Evolutionary conservation across 2,113 vertebrate species (phyloP), one percentile per base, ranked within the genome.

Genomic region (Cricetomys ansorgei): DNA sequence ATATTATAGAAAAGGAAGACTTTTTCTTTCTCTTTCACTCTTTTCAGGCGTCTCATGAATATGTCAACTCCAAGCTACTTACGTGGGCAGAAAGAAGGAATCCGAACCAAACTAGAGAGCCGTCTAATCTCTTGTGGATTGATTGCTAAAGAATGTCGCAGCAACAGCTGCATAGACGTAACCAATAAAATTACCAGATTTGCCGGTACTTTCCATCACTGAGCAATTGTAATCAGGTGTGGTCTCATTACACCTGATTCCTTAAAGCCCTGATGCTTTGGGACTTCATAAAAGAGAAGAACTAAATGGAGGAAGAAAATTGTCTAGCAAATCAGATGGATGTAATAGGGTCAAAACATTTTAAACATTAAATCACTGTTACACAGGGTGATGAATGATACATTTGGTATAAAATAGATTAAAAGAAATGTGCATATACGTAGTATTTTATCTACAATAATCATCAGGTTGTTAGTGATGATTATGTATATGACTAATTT

Each of bases 181-280:
- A 25, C 43, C 70, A 94, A 59, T 81, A 25, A 34, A 96, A 25
- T 89, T 85, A 86, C 21, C 62, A 29, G 53, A 92, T 92, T 95
- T 96, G 73, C 31, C 50, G 93, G 34, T 64, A 43, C 79, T 93
- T 93, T 65, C 43, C 29, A 53, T 64, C 57, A 91, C 31, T 89
- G 10, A 15, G 53, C 48, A 91, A 85, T 25, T 34, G 57, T 62
- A 73, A 94, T 21, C 55, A 91, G 64, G 8, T 85, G 19, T 73
- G 34, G 55, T 89, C 57, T 94, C 70, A 86, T 91, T n/a, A n/a
- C n/a, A n/a, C n/a, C n/a, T 17, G n/a, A 76, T 76, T 92, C 27
- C 7, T 92, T 89, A 89, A 96, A 89, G 31, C n/a, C n/a, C 34
- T 93, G 15, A 69, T 64, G 16, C 92, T 94, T 90, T 95, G 43